Evolutionary conservation across 2,888 invertebrate species (phyloP), one percentile per base, ranked within the genome.

Genomic region (Rhaphigaster nebulosa): DNA sequence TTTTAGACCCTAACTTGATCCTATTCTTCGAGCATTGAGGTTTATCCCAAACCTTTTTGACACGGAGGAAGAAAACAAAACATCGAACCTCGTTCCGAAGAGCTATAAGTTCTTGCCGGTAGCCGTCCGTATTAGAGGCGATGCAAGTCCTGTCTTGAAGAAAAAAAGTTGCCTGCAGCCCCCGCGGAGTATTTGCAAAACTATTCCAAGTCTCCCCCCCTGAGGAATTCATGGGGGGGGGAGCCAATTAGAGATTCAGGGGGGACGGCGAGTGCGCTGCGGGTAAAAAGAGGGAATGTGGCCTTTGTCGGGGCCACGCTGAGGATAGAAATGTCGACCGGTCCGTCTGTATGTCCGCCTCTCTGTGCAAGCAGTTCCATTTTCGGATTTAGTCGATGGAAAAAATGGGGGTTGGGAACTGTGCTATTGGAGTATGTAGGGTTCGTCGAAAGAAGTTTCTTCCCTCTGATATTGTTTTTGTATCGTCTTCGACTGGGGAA

Each of bases 241-340:
- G 38, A 88, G 34, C 88, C 88, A 88, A 88, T 88, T 88, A 88
- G 88, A 65, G 56, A 88, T 88, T 88, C 88, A 88, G 88, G 56
- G 54, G 88, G 60, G 65, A 88, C 56, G 88, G 60, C 41, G 56
- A 88, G 56, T 88, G 88, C 88, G 54, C 88, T 41, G 56, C 26
- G 45, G 65, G 88, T 88, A 88, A 88, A 88, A 88, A 88, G 88
- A 41, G 56, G 88, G 88, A 88, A 88, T 88, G 88, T 38, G 65
- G 88, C 41, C 88, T 88, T 88, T 88, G 88, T 88, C 88, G 88
- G 88, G 88, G 38, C 88, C 54, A 29, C 87, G 52, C 54, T 52
- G 23, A 23, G 45, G 88, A 88, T 88, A 88, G 88, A 88, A 88
- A 88, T 88, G 88, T 88, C 88, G 88, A 41, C 88, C 84, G 84